A percentile compares a stretch with the other conserved stretches of the same genome.
Evolutionary conservation across 2,888 invertebrate genomes (phyloP).

Genomic region (Acleris laterana): DNA sequence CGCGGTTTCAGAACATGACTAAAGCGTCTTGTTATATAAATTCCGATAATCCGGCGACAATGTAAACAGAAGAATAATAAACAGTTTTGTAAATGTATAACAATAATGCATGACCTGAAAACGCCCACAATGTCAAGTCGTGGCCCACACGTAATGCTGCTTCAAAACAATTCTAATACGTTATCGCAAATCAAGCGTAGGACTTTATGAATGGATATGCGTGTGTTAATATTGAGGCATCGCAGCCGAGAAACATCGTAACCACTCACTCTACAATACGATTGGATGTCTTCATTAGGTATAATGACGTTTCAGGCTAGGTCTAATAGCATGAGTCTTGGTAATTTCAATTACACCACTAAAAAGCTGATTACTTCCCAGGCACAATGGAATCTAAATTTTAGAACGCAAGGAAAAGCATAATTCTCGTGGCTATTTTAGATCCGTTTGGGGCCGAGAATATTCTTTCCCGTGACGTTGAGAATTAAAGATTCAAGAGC

Average conservation of each 20-base stretch:
- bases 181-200: constrained; percentile 44
- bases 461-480: constrained; percentile 14
- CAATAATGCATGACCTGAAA: constrained; percentile 39
- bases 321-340: constrained; percentile 28
- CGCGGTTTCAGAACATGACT: constrained; percentile 4
- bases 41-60: constrained; percentile 18
- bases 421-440: constrained; percentile 12
- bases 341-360: constrained; percentile 12
- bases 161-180: constrained; percentile 38
- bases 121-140: constrained; percentile 45
- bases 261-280: constrained; percentile 32
- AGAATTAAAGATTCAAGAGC: constrained; percentile 17
- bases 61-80: constrained; percentile 21
- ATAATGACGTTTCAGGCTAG: constrained; percentile 20
- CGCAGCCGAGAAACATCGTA: constrained; percentile 28
- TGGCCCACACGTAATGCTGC: constrained; percentile 39
- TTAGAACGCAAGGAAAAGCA: not conserved
- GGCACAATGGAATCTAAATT: constrained; percentile 14
- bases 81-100: constrained; percentile 38
- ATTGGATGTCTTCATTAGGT: constrained; percentile 20
- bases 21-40: constrained; percentile 11
- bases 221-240: constrained; percentile 39
- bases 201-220: constrained; percentile 43
- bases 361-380: constrained; percentile 1
- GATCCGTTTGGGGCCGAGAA: constrained; percentile 1